Evolutionary conservation across 2,888 invertebrate genomes (phyloP).

Genomic region (Ellobium chinense): DNA sequence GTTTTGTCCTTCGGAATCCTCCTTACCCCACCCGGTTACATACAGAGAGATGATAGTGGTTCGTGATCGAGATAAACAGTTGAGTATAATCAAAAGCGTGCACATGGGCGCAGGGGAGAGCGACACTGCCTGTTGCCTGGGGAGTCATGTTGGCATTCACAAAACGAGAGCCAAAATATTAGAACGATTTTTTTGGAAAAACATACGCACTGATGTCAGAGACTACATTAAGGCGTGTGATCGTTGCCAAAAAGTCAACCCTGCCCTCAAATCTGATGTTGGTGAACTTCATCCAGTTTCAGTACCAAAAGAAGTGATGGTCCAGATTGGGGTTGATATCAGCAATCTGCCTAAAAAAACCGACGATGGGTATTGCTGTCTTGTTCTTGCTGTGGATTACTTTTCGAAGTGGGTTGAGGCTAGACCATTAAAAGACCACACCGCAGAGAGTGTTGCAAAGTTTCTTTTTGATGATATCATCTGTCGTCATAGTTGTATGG

Average conservation of each 20-base stretch:
- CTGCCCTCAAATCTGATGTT: background rate
- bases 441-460: background rate
- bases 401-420: background rate
- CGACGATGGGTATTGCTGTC: slow-evolving; percentile 19
- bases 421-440: background rate
- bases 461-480: background rate
- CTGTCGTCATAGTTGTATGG: background rate
- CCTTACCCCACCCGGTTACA: no score
- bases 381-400: slow-evolving; percentile 13
- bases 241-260: slow-evolving; percentile 7
- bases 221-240: slow-evolving; percentile 11
- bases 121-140: slow-evolving; percentile 2
- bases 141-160: slow-evolving; percentile 12
- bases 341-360: no score
- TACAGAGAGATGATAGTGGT: no score
- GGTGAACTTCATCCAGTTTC: background rate
- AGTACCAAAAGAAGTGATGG: slow-evolving; percentile 12
- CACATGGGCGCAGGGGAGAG: slow-evolving; percentile 18
- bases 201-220: slow-evolving; percentile 3
- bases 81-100: background rate
- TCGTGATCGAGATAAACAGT: no score
- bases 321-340: slow-evolving; percentile 28
- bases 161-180: slow-evolving; percentile 14
- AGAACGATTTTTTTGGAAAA: slow-evolving; percentile 17
- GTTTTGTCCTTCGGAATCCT: no score